Evolutionary conservation across 2,113 vertebrate species (phyloP), one percentile per base, ranked within the genome.

Genomic region (Lipophrys pholis): DNA sequence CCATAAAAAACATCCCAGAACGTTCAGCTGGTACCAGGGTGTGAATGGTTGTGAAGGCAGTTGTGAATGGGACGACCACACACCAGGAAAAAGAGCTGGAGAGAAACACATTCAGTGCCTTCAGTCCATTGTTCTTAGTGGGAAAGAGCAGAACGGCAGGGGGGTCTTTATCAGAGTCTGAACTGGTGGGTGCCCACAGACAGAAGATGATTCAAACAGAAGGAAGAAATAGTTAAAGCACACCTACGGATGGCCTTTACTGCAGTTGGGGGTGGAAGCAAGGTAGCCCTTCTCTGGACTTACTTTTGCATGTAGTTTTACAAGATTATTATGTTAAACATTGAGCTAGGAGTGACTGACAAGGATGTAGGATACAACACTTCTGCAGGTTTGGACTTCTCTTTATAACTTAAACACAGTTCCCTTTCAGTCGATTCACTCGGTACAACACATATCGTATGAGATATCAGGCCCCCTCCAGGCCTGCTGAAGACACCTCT

Each of bases 61-160:
- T 3, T 41, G 52, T 46, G 17, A 54, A 67, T 49, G 66, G 56
- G n/a, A 51, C 7, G 72, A 52, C 77, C 62, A 42, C 74, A 72
- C 69, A 73, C 73, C 49, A 40, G n/a, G 11, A 9, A 9, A 38
- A 35, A 15, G 6, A 17, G 21, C 30, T 10, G 60, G 42, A 40
- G 12, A 39, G 46, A 73, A 73, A 76, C 62, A 30, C 45, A 39
- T 56, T 76, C 21, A 43, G 35, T 58, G 73, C 62, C 16, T 75
- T 82, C 65, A 71, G 52, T 40, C 49, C 7, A 48, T 60, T 70
- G 65, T 73, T 68, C 67, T 35, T 41, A 42, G 39, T 9, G 16
- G 14, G 10, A 42, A 68, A 50, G 50, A 39, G 50, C 0, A 6
- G 48, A 50, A 65, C 1, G 3, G 73, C 50, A 81, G 71, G 39